phyloP scores from a whole-genome alignment of 2,888 invertebrate genomes.

The Gibbula magus region DNA sequence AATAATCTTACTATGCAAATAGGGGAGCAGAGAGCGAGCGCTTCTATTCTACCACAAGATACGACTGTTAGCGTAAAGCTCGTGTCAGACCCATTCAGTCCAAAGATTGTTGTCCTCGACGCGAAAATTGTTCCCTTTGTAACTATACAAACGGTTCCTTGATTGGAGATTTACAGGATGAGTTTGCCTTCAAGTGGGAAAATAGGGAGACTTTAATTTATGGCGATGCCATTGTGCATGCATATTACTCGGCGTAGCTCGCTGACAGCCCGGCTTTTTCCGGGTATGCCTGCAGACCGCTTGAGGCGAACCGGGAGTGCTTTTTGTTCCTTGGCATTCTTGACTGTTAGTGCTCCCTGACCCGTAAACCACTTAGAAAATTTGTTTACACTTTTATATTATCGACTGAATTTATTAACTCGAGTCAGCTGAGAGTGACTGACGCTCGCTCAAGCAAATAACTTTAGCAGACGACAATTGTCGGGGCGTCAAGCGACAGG shows the following conservation, averaged over 20 bases:
- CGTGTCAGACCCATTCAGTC: conserved; percentile 9
- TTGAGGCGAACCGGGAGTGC: neutral
- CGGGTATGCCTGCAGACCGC: neutral
- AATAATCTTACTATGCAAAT: conserved; percentile 26
- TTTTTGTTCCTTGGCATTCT: neutral
- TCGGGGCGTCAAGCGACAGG: conserved; percentile 7
- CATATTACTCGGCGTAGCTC: conserved; percentile 2
- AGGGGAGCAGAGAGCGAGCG: neutral
- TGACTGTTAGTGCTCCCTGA: conserved; percentile 3
- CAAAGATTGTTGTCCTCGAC: neutral
- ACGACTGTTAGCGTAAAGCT: conserved; percentile 5
- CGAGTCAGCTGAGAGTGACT: neutral
- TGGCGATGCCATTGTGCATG: conserved; percentile 13
- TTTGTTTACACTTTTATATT: conserved; percentile 13
- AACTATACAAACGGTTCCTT: conserved; percentile 5
- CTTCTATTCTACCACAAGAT: conserved; percentile 1
- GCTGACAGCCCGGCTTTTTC: neutral
- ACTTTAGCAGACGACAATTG: conserved; percentile 5
- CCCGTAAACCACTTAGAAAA: conserved; percentile 4
- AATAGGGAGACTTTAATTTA: neutral
- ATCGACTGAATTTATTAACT: conserved; percentile 13
- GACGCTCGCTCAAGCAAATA: neutral
- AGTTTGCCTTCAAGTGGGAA: conserved; percentile 7
- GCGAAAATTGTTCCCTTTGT: conserved; percentile 25
- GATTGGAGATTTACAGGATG: conserved; percentile 23